Base-by-base conservation (phyloP, 2,888 invertebrate species). In the Calameuta pallipes region DNA sequence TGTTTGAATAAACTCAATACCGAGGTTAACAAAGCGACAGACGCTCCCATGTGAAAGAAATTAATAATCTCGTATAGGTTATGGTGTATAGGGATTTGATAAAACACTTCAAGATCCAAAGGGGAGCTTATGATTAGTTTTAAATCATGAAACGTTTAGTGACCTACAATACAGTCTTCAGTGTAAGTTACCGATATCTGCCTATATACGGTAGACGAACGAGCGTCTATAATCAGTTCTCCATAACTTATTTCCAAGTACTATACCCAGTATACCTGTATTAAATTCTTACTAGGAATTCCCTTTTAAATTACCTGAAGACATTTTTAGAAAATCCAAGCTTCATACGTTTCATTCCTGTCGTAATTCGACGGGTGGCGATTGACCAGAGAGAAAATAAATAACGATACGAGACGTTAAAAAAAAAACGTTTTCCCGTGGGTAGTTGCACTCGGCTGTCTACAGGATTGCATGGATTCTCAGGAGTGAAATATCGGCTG, bases 301-400 rank as follows among this genome's bases (percentile, higher is more conserved):
- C 9, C 23, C 2, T 56, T 56, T 56, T 2, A 56, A 75, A 71
- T 35, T 82, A 84, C 81, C 83, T 34, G 34, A 81, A 80, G 83
- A 81, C 79, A 84, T 84, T 84, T 82, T 80, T 56, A 81, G 79
- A 84, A 83, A 84, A 84, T 83, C 76, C 80, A 74, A 75, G 77
- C 74, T 71, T 75, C 70, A 36, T 31, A 75, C 34, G 71, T 76
- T 34, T 30, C 75, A 36, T 56, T 56, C 56, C 23, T 23, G 23
- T 9, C 23, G 23, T 56, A 82, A 82, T 83, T 79, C 78, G 80
- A 83, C 80, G 79, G 41, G 80, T 75, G 80, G 71, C 76, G 69
- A 75, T 56, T 77, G 77, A 23, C 33, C n/a, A 34, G 31, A 11
- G 34, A 23, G 23, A 30, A 23, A 35, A 69, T 13, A 69, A 41